phyloP scores from a whole-genome alignment of 2,113 vertebrate species.

The Aviceda subcristata region DNA sequence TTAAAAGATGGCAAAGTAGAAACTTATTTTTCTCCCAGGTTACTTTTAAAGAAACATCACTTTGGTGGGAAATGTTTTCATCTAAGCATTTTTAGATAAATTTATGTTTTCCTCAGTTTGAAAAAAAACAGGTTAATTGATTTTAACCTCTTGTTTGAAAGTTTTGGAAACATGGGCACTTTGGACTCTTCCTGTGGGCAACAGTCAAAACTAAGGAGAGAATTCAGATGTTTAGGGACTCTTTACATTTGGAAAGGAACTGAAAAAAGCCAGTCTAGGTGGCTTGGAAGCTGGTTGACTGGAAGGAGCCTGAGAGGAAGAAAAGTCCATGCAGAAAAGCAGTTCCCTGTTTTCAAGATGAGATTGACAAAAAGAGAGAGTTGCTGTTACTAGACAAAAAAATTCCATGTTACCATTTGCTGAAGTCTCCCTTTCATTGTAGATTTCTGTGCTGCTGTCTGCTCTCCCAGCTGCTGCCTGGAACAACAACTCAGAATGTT shows the following conservation, averaged over 20 bases:
- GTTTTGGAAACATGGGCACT: background rate
- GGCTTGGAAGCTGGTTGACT: background rate
- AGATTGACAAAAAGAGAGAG: background rate
- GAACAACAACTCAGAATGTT: background rate
- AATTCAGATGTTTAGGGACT: background rate
- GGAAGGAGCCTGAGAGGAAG: background rate
- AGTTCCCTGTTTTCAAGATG: background rate
- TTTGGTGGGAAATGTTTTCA: background rate
- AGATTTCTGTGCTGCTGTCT: background rate
- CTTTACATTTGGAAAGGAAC: background rate
- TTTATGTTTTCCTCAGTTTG: background rate
- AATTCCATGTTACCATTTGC: rapidly evolving
- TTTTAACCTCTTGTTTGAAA: background rate
- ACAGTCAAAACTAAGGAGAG: background rate
- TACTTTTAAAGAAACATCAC: background rate
- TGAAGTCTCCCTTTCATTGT: background rate
- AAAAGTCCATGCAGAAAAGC: background rate
- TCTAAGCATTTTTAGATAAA: background rate
- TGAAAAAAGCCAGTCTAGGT: background rate
- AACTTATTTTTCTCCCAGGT: background rate
- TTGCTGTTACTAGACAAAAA: background rate
- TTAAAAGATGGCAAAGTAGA: background rate
- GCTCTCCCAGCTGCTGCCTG: background rate
- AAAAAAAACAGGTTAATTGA: background rate
- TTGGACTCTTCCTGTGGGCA: background rate